A percentile compares a stretch with the other conserved stretches of the same genome.
These are phyloP conservation scores for Heliconius hewitsoni DNA, from an alignment of 1,140 invertebrate genomes.

Conservation along the genomic window DNA sequence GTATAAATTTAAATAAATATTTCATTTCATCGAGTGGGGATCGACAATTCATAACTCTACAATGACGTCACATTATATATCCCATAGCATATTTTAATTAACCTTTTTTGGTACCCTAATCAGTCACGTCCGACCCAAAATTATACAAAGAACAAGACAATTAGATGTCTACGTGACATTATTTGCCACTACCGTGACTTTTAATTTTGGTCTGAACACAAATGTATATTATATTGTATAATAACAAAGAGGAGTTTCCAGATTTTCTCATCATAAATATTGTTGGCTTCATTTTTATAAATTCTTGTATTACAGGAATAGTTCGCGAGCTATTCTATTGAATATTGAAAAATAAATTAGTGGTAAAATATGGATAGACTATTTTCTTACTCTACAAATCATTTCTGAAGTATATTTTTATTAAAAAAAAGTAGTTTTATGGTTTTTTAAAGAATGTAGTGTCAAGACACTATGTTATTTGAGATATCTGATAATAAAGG, in stretches of 20 bases:
- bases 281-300: background rate
- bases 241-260: background rate
- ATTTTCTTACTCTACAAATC: background rate
- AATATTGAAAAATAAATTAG: background rate
- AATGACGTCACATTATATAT: background rate
- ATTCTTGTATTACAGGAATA: background rate
- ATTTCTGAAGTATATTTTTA: background rate
- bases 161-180: constrained; percentile 29
- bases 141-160: constrained; percentile 25
- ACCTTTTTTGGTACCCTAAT: constrained; percentile 23
- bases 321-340: background rate
- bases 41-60: background rate
- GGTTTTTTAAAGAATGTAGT: too few relatives aligned
- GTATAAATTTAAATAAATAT: too few relatives aligned
- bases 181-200: constrained; percentile 18
- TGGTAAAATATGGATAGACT: background rate
- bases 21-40: too few relatives aligned
- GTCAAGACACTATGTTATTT: too few relatives aligned
- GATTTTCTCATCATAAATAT: constrained; percentile 4
- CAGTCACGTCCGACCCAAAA: constrained; percentile 28
- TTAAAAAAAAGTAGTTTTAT: too few relatives aligned
- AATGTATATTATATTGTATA: background rate
- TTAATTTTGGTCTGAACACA: constrained; percentile 17
- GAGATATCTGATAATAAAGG: too few relatives aligned
- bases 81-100: constrained; percentile 22